phyloP scores from a whole-genome alignment of 30 jellyfish, hydroid and myxozoan genomes.

The Turritopsis dohrnii region DNA sequence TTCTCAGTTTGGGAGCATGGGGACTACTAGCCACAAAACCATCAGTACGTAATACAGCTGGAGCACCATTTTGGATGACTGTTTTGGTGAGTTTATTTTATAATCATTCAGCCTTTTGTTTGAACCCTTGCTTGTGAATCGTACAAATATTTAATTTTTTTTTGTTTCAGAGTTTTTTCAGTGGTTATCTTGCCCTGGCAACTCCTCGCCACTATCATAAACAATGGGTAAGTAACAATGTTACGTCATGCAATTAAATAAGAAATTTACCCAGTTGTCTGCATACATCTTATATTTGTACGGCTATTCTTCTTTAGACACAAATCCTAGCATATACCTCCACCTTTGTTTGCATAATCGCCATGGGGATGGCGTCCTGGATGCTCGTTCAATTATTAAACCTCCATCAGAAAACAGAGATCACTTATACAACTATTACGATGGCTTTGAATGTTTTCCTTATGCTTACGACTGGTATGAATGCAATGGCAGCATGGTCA shows the following conservation, averaged over 20 bases:
- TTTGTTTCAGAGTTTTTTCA: constrained; percentile 7
- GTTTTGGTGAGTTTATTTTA: neutral
- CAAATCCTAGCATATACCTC: neutral
- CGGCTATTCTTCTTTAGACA: neutral
- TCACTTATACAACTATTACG: neutral
- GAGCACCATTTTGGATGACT: constrained; percentile 19
- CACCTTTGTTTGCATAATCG: neutral
- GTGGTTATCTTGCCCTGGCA: neutral
- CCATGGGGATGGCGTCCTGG: neutral
- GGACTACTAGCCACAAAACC: neutral
- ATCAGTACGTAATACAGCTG: constrained; percentile 6
- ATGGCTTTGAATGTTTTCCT: neutral
- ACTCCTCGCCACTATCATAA: constrained; percentile 8
- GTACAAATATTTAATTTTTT: neutral
- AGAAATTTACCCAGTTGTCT: too few relatives aligned
- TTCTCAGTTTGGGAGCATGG: constrained; percentile 6
- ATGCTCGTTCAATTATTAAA: neutral
- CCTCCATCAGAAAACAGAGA: neutral
- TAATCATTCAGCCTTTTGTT: neutral
- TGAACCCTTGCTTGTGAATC: neutral
- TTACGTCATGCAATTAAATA: too few relatives aligned
- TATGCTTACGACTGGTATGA: neutral
- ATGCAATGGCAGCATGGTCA: constrained; percentile 2
- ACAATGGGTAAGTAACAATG: constrained; percentile 12
- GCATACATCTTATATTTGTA: neutral